Evolutionary conservation across 2,797 vertebrate species (phyloP).

Genomic region (Heterohyrax brucei): DNA sequence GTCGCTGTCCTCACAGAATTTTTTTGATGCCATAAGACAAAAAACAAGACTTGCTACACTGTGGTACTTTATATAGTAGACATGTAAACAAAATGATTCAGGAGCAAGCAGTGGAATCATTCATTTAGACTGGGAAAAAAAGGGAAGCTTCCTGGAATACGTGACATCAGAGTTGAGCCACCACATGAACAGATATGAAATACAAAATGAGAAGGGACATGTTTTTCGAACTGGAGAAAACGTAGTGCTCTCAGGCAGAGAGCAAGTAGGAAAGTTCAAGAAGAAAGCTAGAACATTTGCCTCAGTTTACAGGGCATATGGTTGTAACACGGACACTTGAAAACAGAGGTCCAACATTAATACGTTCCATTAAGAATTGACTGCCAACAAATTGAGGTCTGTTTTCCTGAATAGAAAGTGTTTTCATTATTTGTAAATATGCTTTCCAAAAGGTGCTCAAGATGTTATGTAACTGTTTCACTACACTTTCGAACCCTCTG

Average conservation of each 20-base stretch:
- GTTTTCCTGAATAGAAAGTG: slow-evolving; percentile 22
- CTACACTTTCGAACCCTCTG: background rate
- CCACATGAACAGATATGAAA: background rate
- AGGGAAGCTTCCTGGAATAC: background rate
- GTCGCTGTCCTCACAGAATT: background rate
- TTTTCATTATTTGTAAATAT: slow-evolving; percentile 28
- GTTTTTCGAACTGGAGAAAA: background rate
- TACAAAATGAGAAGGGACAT: background rate
- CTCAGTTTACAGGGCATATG: slow-evolving; percentile 16
- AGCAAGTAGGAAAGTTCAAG: slow-evolving; percentile 23
- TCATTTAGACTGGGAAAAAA: background rate
- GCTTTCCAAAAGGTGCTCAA: background rate
- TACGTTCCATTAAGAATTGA: slow-evolving; percentile 61
- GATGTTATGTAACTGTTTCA: background rate
- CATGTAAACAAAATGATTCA: background rate
- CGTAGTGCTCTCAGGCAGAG: background rate
- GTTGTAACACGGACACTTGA: slow-evolving; percentile 68
- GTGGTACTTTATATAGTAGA: background rate
- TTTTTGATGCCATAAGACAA: background rate
- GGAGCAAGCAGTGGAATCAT: background rate
- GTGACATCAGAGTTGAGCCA: background rate
- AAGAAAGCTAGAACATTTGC: slow-evolving; percentile 25
- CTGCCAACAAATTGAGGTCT: background rate
- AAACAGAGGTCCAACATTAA: slow-evolving; percentile 16
- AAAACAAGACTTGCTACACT: background rate